Base-by-base conservation (phyloP, 2,888 invertebrate genomes). In the Azorinus chamasolen region DNA sequence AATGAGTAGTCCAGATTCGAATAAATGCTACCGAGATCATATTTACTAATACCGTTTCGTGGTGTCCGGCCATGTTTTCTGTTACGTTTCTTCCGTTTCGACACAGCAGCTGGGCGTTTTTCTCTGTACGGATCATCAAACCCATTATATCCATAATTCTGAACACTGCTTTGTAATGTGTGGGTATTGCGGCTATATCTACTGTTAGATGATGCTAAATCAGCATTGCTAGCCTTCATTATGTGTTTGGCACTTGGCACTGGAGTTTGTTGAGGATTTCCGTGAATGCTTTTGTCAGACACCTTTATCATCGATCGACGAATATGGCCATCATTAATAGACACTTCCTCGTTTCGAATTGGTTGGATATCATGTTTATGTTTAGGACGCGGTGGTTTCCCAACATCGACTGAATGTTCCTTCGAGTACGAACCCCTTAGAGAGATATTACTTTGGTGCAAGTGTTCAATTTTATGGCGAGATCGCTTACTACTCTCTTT, bases 161-260 rank as follows among this genome's bases (percentile, higher is more conserved):
- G 61, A 14, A 71, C 71, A 76, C 84, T 84, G 16, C 84, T 64
- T 46, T 80, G 84, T 14, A 87, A 48, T 8, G 87, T 87, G 58
- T 87, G 81, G 6, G 87, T 87, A 61, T 87, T 87, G 46, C 87
- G 72, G 46, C 78, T 78, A 51, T 78, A 64, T 50, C 83, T 78
- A 51, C 78, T 81, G 18, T 72, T 62, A 24, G 83, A 83, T 6
- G 87, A 87, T 18, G 81, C 80, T 16, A 85, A 22, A 45, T 86
- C 86, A 1, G 61, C 77, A 51, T 75, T 83, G 48, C 78, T 84
- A 18, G 55, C 70, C 61, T 68, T 69, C 20, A 50, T 4, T 41
- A 43, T 43, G 10, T 32, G 32, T 32, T 32, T 32, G 32, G 32
- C 32, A 32, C 32, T 32, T 4, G 32, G 32, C 32, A 32, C 32